Evolutionary conservation across 2,888 invertebrate species (phyloP).

Genomic region (Drosophila mimetica): DNA sequence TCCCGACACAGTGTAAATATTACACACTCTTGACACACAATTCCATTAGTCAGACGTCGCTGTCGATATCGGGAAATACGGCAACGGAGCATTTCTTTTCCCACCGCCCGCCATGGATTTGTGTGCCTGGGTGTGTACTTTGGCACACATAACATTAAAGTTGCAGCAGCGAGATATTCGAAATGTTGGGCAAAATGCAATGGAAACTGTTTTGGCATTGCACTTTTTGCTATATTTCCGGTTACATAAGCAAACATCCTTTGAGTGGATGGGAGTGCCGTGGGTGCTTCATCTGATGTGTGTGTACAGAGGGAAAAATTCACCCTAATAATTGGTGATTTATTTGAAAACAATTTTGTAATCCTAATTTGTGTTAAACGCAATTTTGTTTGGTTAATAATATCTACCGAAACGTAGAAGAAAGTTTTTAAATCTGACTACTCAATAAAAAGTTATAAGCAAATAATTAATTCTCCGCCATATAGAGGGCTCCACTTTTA

Average conservation of each 20-base stretch:
- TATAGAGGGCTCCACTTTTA: no score
- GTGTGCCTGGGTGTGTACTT: slow-evolving; percentile 28
- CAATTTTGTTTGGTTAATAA: no score
- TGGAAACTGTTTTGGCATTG: slow-evolving; percentile 79
- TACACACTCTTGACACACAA: slow-evolving; percentile 80
- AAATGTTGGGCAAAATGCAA: slow-evolving; percentile 58
- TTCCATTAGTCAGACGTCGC: slow-evolving; percentile 75
- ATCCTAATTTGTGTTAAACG: no score
- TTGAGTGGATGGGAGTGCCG: slow-evolving; percentile 15
- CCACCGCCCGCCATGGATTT: background rate
- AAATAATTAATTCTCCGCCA: no score
- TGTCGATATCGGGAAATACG: slow-evolving; percentile 58
- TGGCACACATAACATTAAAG: slow-evolving; percentile 79
- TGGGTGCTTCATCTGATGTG: slow-evolving; percentile 7
- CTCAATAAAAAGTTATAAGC: no score
- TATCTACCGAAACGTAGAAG: no score
- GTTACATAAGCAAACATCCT: slow-evolving; percentile 73
- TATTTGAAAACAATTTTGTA: no score
- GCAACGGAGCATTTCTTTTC: slow-evolving; percentile 34
- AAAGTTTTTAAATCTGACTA: no score
- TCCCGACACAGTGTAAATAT: slow-evolving; percentile 80
- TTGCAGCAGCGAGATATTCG: slow-evolving; percentile 51
- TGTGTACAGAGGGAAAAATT: slow-evolving; percentile 18
- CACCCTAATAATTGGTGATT: background rate
- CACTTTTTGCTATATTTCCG: slow-evolving; percentile 79